Evolutionary conservation across 1,140 invertebrate genomes (phyloP).

Genomic region (Condylostylus longicornis): DNA sequence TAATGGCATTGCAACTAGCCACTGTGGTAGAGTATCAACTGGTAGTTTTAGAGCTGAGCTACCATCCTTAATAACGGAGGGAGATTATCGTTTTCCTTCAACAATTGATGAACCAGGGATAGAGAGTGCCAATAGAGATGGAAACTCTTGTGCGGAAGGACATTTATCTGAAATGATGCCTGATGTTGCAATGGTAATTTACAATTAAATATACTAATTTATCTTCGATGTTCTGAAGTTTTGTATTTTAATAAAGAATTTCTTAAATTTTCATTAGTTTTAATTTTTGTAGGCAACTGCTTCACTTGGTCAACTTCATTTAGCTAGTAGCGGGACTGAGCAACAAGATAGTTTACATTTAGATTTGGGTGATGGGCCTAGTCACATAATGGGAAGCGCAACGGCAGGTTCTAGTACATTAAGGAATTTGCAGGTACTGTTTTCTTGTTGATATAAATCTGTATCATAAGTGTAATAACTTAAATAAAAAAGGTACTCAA

Average conservation of each 20-base stretch:
- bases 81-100: constrained; percentile 35
- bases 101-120: constrained; percentile 10
- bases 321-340: constrained; percentile 19
- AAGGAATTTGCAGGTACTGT: constrained; percentile 22
- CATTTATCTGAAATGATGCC: constrained; percentile 71
- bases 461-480: too few relatives aligned
- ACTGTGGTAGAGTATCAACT: constrained; percentile 20
- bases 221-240: too few relatives aligned
- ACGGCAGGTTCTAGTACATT: constrained; percentile 15
- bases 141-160: constrained; percentile 46
- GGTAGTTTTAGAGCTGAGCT: constrained; percentile 35
- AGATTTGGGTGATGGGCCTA: constrained; percentile 61
- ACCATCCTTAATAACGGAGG: constrained; percentile 46
- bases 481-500: too few relatives aligned
- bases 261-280: too few relatives aligned
- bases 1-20: constrained; percentile 16
- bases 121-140: constrained; percentile 36
- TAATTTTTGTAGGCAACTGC: too few relatives aligned
- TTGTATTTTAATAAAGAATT: too few relatives aligned
- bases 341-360: constrained; percentile 41
- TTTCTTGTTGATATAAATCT: constrained; percentile 1
- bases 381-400: constrained; percentile 34
- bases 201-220: too few relatives aligned
- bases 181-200: constrained; percentile 80
- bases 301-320: constrained; percentile 49